phyloP scores from a whole-genome alignment of 2,797 vertebrate species.

The Gastrophryne carolinensis region DNA sequence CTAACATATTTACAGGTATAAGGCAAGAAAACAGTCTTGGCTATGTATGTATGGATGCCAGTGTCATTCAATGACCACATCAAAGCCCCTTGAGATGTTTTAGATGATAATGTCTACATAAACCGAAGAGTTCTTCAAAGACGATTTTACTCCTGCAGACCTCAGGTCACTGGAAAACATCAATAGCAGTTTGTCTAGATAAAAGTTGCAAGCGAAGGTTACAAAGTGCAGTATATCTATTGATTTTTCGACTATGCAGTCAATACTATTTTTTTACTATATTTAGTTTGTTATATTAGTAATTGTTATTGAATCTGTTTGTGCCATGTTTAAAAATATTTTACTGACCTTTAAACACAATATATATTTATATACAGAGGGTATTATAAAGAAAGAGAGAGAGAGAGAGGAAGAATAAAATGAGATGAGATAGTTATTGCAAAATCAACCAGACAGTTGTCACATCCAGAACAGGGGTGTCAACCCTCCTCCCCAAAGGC shows the following conservation, averaged over 20 bases:
- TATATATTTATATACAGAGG: not conserved
- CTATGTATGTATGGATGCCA: not conserved
- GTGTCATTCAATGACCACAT: not conserved
- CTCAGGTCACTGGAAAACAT: not conserved
- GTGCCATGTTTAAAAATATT: not conserved
- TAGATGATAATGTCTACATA: not conserved
- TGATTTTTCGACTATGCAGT: not conserved
- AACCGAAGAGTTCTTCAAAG: not conserved
- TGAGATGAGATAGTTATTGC: not conserved
- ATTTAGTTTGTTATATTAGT: constrained; percentile 1
- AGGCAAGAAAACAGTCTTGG: not conserved
- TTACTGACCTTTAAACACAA: not conserved
- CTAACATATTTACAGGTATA: too few species aligned
- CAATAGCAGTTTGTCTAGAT: constrained; percentile 4
- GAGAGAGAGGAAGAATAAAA: not conserved
- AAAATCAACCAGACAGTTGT: too few species aligned
- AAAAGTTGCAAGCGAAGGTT: not conserved
- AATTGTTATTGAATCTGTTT: not conserved
- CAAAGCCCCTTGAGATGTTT: not conserved
- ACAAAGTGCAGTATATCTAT: not conserved
- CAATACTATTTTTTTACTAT: constrained; percentile 4
- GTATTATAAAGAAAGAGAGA: not conserved
- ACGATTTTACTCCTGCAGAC: not conserved
- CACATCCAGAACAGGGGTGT: too few species aligned
- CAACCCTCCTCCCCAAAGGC: too few species aligned